Percentiles rank a stretch among this genome's conserved stretches.
These are phyloP conservation scores for Allygus modestus DNA, from an alignment of 2,888 invertebrate genomes.

Conservation along the genomic window DNA sequence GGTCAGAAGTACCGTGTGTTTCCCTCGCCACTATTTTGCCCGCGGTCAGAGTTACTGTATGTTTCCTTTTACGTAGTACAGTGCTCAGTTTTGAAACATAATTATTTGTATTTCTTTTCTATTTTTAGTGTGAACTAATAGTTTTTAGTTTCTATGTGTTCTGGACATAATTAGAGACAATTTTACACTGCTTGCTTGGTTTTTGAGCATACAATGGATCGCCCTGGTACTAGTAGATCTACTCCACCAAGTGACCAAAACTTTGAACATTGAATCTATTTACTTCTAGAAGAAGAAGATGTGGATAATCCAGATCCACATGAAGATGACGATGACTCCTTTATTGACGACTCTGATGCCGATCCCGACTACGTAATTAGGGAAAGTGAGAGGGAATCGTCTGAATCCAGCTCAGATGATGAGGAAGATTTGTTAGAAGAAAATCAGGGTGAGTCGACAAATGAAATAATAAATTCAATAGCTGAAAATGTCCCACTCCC, in stretches of 20 bases:
- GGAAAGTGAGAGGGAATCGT: slow-evolving; percentile 32
- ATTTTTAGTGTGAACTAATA: background rate
- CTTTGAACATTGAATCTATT: background rate
- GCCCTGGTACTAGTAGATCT: slow-evolving; percentile 37
- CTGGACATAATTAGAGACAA: slow-evolving; percentile 14
- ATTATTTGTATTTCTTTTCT: slow-evolving; percentile 14
- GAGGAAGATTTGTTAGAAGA: slow-evolving; percentile 35
- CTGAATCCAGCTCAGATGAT: background rate
- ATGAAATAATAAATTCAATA: slow-evolving; percentile 35
- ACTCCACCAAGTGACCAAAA: slow-evolving; percentile 14
- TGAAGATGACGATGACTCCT: slow-evolving; percentile 32
- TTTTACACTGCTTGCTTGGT: background rate
- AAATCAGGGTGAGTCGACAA: slow-evolving; percentile 25
- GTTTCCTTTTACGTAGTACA: slow-evolving; percentile 7
- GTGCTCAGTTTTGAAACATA: background rate
- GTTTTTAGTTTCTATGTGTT: slow-evolving; percentile 13
- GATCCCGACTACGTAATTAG: slow-evolving; percentile 40
- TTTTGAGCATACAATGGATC: slow-evolving; percentile 44
- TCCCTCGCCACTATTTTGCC: slow-evolving; percentile 21
- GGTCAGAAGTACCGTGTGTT: slow-evolving; percentile 46
- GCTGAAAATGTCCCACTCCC: slow-evolving; percentile 41
- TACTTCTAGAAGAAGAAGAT: slow-evolving; percentile 16
- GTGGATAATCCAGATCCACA: slow-evolving; percentile 2
- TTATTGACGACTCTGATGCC: slow-evolving; percentile 38
- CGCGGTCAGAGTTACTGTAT: slow-evolving; percentile 48